These are phyloP conservation scores for Pseudeuparius sepicola DNA, from an alignment of 2,888 invertebrate species.

Conservation along the genomic window DNA sequence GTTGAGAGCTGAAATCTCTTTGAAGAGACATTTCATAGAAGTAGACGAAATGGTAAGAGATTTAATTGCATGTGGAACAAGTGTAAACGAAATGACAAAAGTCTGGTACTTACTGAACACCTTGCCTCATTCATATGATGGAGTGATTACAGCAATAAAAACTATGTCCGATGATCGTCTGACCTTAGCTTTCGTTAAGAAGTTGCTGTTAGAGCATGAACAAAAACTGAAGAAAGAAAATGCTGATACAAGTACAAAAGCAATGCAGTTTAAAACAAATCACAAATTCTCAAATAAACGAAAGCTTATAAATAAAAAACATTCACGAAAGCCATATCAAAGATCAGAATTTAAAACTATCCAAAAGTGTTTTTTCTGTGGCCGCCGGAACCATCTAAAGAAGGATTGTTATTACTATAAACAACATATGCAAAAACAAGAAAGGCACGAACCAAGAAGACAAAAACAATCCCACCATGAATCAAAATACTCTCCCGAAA, in stretches of 20 bases:
- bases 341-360: conserved; percentile 1
- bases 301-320: conserved; percentile 1
- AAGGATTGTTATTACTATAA: conserved; percentile 28
- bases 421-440: conserved; percentile 17
- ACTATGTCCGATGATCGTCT: conserved; percentile 29
- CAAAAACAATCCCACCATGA: no score
- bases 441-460: conserved; percentile 16
- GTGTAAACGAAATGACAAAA: conserved; percentile 32
- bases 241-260: conserved; percentile 5
- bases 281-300: no score
- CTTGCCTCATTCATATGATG: conserved; percentile 26
- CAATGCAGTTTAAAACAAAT: no score
- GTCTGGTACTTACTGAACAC: conserved; percentile 28
- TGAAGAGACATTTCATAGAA: conserved; percentile 26
- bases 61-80: conserved; percentile 30
- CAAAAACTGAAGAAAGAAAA: conserved; percentile 17
- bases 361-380: conserved; percentile 29
- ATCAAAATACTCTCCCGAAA: conserved; percentile 9
- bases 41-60: conserved; percentile 33
- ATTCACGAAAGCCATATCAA: conserved; percentile 5
- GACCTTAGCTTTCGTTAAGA: conserved; percentile 33
- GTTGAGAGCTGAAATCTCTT: conserved; percentile 17
- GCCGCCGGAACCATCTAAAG: conserved; percentile 28
- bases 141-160: conserved; percentile 33
- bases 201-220: conserved; percentile 22